Evolutionary conservation across 2,113 vertebrate genomes (phyloP).

Genomic region (Bos javanicus): DNA sequence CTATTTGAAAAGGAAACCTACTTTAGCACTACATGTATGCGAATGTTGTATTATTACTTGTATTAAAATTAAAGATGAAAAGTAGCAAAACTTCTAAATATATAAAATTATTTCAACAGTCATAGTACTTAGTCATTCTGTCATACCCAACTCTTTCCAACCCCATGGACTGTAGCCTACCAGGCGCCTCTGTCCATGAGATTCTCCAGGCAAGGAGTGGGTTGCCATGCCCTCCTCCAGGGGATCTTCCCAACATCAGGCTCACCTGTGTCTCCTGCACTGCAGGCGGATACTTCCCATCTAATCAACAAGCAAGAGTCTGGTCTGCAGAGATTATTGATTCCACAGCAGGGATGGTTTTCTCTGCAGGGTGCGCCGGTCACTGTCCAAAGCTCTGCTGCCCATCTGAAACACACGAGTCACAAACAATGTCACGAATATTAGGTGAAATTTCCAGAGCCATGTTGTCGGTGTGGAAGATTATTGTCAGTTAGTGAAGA

Average conservation of each 20-base stretch:
- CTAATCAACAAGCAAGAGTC: not conserved
- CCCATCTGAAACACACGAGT: not conserved
- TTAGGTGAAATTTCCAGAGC: accelerated
- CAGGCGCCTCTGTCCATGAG: not conserved
- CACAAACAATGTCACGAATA: accelerated
- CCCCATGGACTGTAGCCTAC: not conserved
- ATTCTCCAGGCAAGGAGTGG: not conserved
- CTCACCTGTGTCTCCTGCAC: not conserved
- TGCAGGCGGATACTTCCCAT: not conserved
- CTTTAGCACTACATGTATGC: not conserved
- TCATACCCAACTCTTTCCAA: not conserved
- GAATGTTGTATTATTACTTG: not conserved
- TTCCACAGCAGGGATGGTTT: accelerated
- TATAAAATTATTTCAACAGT: not conserved
- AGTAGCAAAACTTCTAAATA: not conserved
- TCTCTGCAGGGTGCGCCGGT: accelerated
- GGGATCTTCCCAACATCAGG: not conserved
- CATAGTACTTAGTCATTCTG: not conserved
- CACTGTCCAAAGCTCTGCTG: not conserved
- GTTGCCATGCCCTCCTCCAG: not conserved
- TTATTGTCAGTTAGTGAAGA: no score
- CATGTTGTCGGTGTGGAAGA: accelerated
- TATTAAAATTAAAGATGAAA: not conserved
- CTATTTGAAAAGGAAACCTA: not conserved
- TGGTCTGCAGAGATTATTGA: not conserved